These are phyloP conservation scores for Hypocryptadius cinnamomeus DNA, from an alignment of 2,113 vertebrate genomes.

Conservation along the genomic window DNA sequence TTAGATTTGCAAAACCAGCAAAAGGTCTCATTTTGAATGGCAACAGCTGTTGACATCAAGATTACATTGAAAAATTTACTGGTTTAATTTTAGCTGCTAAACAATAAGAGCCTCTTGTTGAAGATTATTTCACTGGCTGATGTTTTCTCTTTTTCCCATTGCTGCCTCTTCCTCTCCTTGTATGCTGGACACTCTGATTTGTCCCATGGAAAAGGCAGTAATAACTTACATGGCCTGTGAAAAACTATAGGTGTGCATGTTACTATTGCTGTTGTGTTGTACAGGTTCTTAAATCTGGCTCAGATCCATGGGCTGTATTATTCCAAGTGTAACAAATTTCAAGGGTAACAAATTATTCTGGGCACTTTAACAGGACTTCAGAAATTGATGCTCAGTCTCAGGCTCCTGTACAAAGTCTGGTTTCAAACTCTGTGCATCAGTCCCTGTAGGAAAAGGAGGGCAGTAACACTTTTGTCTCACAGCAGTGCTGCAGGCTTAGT, in stretches of 20 bases:
- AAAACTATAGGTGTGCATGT: neutral
- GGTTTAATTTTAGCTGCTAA: conserved; percentile 75
- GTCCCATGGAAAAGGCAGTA: neutral
- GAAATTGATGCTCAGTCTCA: neutral
- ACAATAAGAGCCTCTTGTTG: conserved; percentile 59
- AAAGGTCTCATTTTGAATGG: conserved; percentile 79
- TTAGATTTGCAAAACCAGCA: conserved; percentile 77
- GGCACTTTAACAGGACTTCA: neutral
- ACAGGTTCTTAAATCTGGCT: neutral
- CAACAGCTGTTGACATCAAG: conserved; percentile 80
- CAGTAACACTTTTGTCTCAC: neutral
- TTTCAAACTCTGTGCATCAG: neutral
- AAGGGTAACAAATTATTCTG: neutral
- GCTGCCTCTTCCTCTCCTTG: neutral
- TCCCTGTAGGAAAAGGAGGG: neutral
- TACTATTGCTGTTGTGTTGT: neutral
- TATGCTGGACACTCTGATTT: neutral
- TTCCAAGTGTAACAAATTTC: neutral
- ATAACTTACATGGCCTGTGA: neutral
- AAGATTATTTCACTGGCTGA: conserved; percentile 46
- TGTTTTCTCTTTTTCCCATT: neutral
- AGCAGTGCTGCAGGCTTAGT: neutral
- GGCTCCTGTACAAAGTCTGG: neutral
- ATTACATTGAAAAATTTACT: conserved; percentile 78
- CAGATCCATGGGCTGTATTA: neutral